Base-by-base conservation (phyloP, 1,140 invertebrate species). In the Heliothis virescens region DNA sequence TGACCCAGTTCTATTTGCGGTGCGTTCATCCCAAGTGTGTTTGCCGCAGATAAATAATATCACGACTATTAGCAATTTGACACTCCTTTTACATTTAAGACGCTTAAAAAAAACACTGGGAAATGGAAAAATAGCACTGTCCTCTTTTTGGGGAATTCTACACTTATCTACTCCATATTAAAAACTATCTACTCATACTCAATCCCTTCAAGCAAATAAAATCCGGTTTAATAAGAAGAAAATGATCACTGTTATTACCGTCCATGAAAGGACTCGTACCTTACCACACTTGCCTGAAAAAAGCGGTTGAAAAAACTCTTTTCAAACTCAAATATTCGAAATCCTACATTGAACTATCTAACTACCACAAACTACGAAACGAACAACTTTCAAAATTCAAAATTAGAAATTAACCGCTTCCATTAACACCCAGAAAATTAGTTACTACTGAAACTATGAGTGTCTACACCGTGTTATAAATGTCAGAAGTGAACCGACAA, bases 1-100 rank as follows among this genome's bases (percentile, higher is more conserved):
- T 79, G 76, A 79, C 76, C 76, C 41, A 79, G 52, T 71, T 79
- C 47, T 79, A 76, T 76, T 76, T 63, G 60, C 63, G 47, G 57
- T 4, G 41, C 59, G 47, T 52, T 63, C 72, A 50, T 63, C 52
- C 47, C 47, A 75, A 59, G 57, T 50, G 11, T 73, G 55, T 21
- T 57, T 74, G 16, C 16, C 65, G 7, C 16, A 47, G 41, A 60
- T 74, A 59, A 34, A 71, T 71, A 71, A 53, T 65, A 55, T 71
- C n/a, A 34, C 26, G 15, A 13, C 48, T 71, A 13, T 69, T 26
- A 67, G 3, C 47, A 26, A 41, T 4, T 47, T 65, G 2, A 65
- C 62, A 65, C 62, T 41, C 34, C 13, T 65, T 65, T 65, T 41
- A 47, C n/a, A 65, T 11, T 29, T 21, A 57, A 10, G 10, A 18